Evolutionary conservation across 2,888 invertebrate species (phyloP).

Genomic region (Eupithecia tripunctaria): DNA sequence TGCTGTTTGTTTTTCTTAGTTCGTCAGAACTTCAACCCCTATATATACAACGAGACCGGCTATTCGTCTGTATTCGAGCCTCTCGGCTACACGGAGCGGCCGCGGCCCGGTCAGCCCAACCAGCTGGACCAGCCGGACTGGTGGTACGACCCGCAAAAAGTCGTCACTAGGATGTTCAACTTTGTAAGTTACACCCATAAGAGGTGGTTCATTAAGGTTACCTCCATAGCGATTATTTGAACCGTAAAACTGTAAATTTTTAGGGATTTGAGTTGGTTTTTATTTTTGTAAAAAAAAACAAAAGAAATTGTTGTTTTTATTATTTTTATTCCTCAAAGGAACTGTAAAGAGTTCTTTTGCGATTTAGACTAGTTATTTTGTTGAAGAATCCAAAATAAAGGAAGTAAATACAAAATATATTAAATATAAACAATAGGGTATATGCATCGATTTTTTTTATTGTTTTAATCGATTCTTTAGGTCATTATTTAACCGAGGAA

Average conservation of each 20-base stretch:
- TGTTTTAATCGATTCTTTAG: too few relatives aligned
- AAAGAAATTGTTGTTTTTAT: too few relatives aligned
- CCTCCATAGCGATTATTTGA: too few relatives aligned
- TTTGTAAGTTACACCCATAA: slow-evolving; percentile 83
- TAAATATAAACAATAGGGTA: too few relatives aligned
- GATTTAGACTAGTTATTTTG: neutral
- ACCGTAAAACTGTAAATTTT: too few relatives aligned
- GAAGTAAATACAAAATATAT: too few relatives aligned
- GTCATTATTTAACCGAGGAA: too few relatives aligned
- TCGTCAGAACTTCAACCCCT: slow-evolving; percentile 76
- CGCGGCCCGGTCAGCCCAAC: slow-evolving; percentile 75
- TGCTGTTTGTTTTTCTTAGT: slow-evolving; percentile 51
- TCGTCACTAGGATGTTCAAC: slow-evolving; percentile 89
- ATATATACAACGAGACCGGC: slow-evolving; percentile 71
- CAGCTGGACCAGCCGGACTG: slow-evolving; percentile 82
- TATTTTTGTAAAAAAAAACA: neutral
- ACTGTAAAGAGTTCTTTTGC: neutral
- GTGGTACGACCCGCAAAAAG: slow-evolving; percentile 81
- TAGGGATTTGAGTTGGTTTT: too few relatives aligned
- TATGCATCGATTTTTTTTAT: too few relatives aligned
- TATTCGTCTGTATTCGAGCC: slow-evolving; percentile 56
- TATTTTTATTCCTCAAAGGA: neutral
- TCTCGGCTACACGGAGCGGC: slow-evolving; percentile 49
- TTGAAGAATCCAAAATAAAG: neutral
- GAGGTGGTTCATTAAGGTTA: too few relatives aligned